These are phyloP conservation scores for Nothocercus nigrocapillus DNA, from an alignment of 2,113 vertebrate genomes.

Conservation along the genomic window DNA sequence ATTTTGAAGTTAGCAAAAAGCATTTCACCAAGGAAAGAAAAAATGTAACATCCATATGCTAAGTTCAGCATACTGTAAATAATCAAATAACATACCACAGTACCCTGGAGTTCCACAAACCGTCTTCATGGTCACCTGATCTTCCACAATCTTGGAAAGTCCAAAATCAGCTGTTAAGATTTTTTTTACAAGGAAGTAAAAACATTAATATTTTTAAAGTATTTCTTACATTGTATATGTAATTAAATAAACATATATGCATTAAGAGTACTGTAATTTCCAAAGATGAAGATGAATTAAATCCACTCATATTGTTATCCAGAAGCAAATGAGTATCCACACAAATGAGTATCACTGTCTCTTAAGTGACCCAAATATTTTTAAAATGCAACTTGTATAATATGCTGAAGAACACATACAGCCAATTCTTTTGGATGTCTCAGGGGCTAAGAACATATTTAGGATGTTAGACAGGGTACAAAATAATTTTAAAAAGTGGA, in stretches of 20 bases:
- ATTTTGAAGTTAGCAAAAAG: neutral
- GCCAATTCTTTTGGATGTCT: neutral
- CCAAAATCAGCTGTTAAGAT: slow-evolving; percentile 86
- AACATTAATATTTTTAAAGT: neutral
- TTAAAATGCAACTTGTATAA: neutral
- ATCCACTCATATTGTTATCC: neutral
- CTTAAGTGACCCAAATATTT: neutral
- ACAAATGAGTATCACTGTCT: neutral
- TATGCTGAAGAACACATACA: neutral
- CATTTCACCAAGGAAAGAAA: neutral
- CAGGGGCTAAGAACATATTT: neutral
- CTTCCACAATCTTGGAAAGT: slow-evolving; percentile 90
- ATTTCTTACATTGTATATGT: neutral
- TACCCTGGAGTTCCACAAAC: slow-evolving; percentile 90
- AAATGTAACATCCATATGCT: neutral
- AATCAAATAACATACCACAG: slow-evolving; percentile 80
- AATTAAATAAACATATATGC: neutral
- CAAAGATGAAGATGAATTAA: neutral
- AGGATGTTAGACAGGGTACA: neutral
- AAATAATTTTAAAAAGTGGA: neutral
- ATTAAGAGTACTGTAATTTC: neutral
- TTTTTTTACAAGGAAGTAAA: neutral
- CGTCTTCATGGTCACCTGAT: slow-evolving; percentile 90
- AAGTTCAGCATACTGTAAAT: neutral
- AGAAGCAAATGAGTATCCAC: neutral